These are phyloP conservation scores for Camptogramma bilineatum DNA, from an alignment of 2,888 invertebrate genomes.

Conservation along the genomic window DNA sequence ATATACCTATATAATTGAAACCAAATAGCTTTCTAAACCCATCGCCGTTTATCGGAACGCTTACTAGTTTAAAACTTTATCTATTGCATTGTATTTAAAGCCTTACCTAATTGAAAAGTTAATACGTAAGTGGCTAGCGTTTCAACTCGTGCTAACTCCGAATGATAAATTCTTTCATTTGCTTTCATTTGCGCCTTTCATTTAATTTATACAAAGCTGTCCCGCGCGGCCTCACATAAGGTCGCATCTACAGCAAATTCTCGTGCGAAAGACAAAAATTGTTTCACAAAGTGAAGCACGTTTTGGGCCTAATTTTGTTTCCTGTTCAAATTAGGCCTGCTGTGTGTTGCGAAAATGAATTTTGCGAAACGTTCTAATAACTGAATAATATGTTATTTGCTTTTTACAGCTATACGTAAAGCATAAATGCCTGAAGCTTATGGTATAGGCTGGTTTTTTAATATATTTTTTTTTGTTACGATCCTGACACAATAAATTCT, in stretches of 20 bases:
- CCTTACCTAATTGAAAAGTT: too few relatives aligned
- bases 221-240: constrained; percentile 46
- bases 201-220: constrained; percentile 73
- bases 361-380: constrained; percentile 6
- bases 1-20: too few relatives aligned
- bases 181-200: constrained; percentile 54
- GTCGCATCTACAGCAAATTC: constrained; percentile 34
- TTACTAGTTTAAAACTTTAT: too few relatives aligned
- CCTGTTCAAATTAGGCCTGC: constrained; percentile 33
- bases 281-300: constrained; percentile 42
- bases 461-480: too few relatives aligned
- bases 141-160: constrained; percentile 49
- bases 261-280: constrained; percentile 36
- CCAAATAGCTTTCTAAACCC: too few relatives aligned
- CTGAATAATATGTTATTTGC: not conserved
- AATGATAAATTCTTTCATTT: constrained; percentile 77
- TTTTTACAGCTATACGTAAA: too few relatives aligned
- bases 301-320: constrained; percentile 41
- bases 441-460: too few relatives aligned
- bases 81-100: too few relatives aligned
- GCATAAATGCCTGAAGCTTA: too few relatives aligned
- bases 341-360: constrained; percentile 25
- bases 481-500: too few relatives aligned
- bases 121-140: too few relatives aligned
- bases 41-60: too few relatives aligned